Percentiles rank a stretch among this genome's conserved stretches.
Evolutionary conservation across 53 echinoderm and acorn worm species (phyloP).

Genomic region (Pentamera pediparva): DNA sequence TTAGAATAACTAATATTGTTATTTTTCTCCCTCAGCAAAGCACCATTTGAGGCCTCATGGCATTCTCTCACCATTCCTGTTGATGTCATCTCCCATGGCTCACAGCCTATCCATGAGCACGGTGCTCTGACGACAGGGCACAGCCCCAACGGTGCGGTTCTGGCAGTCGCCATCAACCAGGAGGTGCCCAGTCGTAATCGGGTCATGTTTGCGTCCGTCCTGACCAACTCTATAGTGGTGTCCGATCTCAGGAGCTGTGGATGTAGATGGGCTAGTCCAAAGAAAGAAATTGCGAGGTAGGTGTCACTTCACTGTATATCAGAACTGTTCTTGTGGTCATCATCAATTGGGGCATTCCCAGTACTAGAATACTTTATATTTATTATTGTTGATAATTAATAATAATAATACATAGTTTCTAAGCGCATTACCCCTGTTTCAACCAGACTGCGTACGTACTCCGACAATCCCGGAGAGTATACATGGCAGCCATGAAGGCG

Average conservation of each 20-base stretch:
- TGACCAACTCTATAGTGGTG: slow-evolving; percentile 57
- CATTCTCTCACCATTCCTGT: slow-evolving; percentile 25
- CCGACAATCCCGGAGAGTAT: no score
- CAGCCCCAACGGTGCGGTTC: slow-evolving; percentile 51
- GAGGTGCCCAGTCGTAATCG: slow-evolving; percentile 51
- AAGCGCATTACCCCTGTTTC: no score
- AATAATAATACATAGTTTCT: no score
- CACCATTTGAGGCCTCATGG: slow-evolving; percentile 2
- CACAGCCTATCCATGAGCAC: slow-evolving; percentile 48
- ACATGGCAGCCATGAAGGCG: no score
- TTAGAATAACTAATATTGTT: no score
- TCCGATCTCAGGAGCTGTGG: slow-evolving; percentile 81
- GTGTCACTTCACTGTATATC: no score
- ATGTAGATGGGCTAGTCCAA: slow-evolving; percentile 49
- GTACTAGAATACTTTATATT: no score
- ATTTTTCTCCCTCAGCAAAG: no score
- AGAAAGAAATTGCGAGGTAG: slow-evolving; percentile 64
- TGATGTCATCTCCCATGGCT: slow-evolving; percentile 42
- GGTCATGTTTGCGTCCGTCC: slow-evolving; percentile 57
- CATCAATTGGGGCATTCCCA: background rate
- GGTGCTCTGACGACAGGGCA: slow-evolving; percentile 58
- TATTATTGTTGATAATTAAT: no score
- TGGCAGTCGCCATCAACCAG: slow-evolving; percentile 89
- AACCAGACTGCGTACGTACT: no score
- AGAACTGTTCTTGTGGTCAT: background rate